Percentiles rank a stretch among this genome's conserved stretches.
These are phyloP conservation scores for Sclerodermus sp. DNA, from an alignment of 2,888 invertebrate species.

Conservation along the genomic window DNA sequence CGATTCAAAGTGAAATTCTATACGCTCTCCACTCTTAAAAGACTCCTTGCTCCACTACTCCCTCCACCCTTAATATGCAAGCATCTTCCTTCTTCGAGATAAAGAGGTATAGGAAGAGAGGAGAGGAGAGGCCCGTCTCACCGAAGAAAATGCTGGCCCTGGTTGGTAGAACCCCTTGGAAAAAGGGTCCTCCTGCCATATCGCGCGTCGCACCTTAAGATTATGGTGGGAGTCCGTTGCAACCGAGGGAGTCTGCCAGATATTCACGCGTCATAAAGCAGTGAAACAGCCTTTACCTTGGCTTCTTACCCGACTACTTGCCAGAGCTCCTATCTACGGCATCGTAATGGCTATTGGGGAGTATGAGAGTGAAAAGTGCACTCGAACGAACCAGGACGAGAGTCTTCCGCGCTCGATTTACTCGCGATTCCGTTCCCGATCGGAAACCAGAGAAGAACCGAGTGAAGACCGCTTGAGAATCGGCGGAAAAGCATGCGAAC, in stretches of 20 bases:
- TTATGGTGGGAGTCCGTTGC: constrained; percentile 21
- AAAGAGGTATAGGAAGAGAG: constrained; percentile 4
- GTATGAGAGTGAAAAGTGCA: constrained; percentile 32
- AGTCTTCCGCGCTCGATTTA: constrained; percentile 22
- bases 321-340: constrained; percentile 4
- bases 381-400: constrained; percentile 13
- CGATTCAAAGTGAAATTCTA: constrained; percentile 46
- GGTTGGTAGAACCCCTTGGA: too few species aligned
- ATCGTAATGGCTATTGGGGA: constrained; percentile 33
- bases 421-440: constrained; percentile 19
- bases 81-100: constrained; percentile 3
- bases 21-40: constrained; percentile 41
- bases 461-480: too few species aligned
- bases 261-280: constrained; percentile 51
- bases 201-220: constrained; percentile 32
- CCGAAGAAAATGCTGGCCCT: too few species aligned
- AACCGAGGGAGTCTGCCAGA: constrained; percentile 28
- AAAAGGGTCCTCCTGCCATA: constrained; percentile 21
- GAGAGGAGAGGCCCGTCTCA: not conserved
- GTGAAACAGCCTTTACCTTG: constrained; percentile 30
- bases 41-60: constrained; percentile 24
- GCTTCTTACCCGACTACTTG: constrained; percentile 2
- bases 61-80: not conserved
- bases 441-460: too few species aligned
- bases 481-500: too few species aligned